Percentiles rank a stretch among this genome's conserved stretches.
phyloP scores from a whole-genome alignment of 2,888 invertebrate species.

The Drosophila peninsularis region DNA sequence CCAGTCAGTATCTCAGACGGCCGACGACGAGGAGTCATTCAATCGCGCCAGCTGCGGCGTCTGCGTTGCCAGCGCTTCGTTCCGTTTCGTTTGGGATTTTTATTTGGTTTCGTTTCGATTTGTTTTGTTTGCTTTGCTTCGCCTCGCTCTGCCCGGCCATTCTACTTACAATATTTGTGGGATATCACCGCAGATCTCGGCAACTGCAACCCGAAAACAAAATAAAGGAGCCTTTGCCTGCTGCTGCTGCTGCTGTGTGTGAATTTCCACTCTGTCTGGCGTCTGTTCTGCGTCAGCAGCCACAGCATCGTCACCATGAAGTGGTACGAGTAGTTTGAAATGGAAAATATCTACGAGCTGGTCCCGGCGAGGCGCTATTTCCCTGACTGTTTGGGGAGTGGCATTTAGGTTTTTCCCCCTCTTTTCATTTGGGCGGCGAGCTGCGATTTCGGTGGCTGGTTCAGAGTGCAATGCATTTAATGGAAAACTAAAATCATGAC shows the following conservation, averaged over 20 bases:
- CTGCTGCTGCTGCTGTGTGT: slow-evolving; percentile 51
- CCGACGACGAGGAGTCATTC: slow-evolving; percentile 75
- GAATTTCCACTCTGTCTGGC: slow-evolving; percentile 76
- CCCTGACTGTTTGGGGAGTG: slow-evolving; percentile 42
- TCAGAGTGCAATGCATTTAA: slow-evolving; percentile 76
- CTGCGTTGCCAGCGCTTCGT: slow-evolving; percentile 64
- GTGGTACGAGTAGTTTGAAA: slow-evolving; percentile 63
- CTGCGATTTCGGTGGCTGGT: slow-evolving; percentile 60
- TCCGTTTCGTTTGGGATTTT: slow-evolving; percentile 49
- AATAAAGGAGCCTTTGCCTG: slow-evolving; percentile 44
- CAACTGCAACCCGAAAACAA: slow-evolving; percentile 63
- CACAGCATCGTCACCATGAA: slow-evolving; percentile 70
- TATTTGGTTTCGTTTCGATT: slow-evolving; percentile 51
- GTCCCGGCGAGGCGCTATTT: slow-evolving; percentile 45
- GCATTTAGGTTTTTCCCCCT: slow-evolving; percentile 2
- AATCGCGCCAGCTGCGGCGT: slow-evolving; percentile 79
- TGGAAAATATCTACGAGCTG: slow-evolving; percentile 70
- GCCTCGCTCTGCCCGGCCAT: slow-evolving; percentile 65
- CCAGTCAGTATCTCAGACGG: slow-evolving; percentile 77
- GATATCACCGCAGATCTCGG: slow-evolving; percentile 72
- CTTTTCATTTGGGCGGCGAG: slow-evolving; percentile 42
- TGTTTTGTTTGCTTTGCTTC: slow-evolving; percentile 52
- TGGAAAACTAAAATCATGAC: slow-evolving; percentile 73
- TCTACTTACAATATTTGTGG: slow-evolving; percentile 79
- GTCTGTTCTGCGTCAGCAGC: slow-evolving; percentile 72